A percentile compares a stretch with the other conserved stretches of the same genome.
Evolutionary conservation across 2,113 vertebrate genomes (phyloP).

Genomic region (Anhinga anhinga): DNA sequence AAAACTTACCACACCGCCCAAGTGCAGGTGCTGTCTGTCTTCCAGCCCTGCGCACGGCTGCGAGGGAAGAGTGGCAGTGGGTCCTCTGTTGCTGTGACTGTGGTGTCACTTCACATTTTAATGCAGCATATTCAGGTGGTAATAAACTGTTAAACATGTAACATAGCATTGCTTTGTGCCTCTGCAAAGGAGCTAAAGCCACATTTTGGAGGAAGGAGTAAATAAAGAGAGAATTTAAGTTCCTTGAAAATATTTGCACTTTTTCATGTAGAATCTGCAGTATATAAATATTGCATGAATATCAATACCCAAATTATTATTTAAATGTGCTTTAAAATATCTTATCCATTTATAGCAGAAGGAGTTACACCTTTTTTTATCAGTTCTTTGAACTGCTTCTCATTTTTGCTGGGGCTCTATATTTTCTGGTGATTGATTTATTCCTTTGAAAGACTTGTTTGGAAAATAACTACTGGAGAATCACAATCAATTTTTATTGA

Average conservation of each 20-base stretch:
- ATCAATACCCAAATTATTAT: neutral
- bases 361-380: neutral
- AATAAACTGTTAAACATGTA: neutral
- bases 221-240: neutral
- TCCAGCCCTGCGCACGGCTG: accelerated
- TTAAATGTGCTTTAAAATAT: neutral
- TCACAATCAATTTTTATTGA: neutral
- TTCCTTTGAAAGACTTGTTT: neutral
- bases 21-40: neutral
- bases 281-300: neutral
- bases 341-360: neutral
- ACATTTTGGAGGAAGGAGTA: neutral
- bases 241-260: neutral
- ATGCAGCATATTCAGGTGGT: neutral
- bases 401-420: neutral
- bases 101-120: neutral
- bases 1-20: neutral
- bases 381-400: neutral
- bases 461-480: neutral
- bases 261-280: neutral
- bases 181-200: neutral
- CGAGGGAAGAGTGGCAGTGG: neutral
- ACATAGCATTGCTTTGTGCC: neutral
- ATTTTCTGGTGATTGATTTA: neutral
- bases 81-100: neutral